Evolutionary conservation across 2,113 vertebrate species (phyloP).

Genomic region (Onychorhynchus coronatus): DNA sequence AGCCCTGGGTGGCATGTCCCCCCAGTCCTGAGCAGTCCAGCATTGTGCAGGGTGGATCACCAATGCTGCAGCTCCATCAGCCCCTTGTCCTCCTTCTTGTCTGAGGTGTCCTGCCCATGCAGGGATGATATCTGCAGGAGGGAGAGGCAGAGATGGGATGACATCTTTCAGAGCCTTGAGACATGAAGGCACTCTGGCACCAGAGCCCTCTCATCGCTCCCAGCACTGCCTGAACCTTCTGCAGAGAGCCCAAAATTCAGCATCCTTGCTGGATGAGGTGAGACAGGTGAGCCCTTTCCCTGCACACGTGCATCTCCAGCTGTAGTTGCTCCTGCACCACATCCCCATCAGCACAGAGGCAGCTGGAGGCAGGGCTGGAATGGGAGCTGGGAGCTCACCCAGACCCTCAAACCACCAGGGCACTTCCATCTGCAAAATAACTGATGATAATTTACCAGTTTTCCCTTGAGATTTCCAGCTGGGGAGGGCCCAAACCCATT

Average conservation of each 20-base stretch:
- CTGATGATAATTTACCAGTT: not conserved
- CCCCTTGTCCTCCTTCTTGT: not conserved
- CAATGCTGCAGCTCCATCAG: not conserved
- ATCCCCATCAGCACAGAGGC: not conserved
- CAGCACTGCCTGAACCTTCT: not conserved
- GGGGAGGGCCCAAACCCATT: not conserved
- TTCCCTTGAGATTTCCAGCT: not conserved
- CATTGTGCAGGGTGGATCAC: fast-evolving
- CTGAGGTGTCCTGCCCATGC: fast-evolving
- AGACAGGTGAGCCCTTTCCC: not conserved
- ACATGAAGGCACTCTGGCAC: not conserved
- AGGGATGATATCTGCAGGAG: not conserved
- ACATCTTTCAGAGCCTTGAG: not conserved
- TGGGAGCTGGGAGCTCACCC: not conserved
- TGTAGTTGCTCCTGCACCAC: not conserved
- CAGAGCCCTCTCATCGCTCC: not conserved
- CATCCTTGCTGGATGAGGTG: not conserved
- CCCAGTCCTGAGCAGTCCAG: fast-evolving
- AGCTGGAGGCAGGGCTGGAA: not conserved
- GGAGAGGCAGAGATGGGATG: not conserved
- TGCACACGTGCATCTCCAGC: not conserved
- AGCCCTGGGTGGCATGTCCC: not conserved
- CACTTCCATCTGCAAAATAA: not conserved
- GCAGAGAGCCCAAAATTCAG: not conserved
- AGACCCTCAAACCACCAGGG: not conserved